Conservation (phyloP, 2,888 invertebrate species). For the Yponomeuta cagnagella region DNA sequence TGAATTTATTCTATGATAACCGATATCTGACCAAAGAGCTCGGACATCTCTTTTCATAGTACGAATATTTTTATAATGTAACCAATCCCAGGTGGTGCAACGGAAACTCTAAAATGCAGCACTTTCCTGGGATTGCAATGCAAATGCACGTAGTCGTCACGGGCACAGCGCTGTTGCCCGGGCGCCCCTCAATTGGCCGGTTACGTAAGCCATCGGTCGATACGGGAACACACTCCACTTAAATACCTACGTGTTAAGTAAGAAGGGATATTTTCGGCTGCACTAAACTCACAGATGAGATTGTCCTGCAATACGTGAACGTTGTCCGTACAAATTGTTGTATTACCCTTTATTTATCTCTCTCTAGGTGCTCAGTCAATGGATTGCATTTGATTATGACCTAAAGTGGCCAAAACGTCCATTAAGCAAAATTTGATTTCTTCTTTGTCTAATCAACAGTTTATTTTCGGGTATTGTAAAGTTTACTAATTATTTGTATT, state of each 20-base stretch:
- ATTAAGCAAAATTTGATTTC: too few relatives aligned
- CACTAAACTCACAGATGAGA: background rate
- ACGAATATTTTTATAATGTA: background rate
- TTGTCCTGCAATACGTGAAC: background rate
- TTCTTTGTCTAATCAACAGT: too few relatives aligned
- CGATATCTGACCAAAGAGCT: too few relatives aligned
- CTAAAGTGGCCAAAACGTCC: too few relatives aligned
- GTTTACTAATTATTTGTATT: too few relatives aligned
- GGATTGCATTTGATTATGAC: background rate
- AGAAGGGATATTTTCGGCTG: conserved; percentile 1
- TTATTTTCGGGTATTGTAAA: too few relatives aligned
- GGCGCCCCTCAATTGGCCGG: conserved; percentile 4
- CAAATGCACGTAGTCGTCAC: conserved; percentile 23
- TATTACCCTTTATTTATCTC: background rate
- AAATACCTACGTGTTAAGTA: background rate
- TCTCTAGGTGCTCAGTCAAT: background rate
- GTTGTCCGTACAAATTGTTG: background rate
- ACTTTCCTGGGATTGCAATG: conserved; percentile 23
- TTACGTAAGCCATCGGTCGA: conserved; percentile 9
- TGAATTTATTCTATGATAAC: background rate
- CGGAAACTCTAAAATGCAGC: conserved; percentile 12
- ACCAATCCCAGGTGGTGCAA: conserved; percentile 4
- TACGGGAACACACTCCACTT: background rate
- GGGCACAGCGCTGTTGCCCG: background rate
- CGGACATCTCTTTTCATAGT: too few relatives aligned